Conservation (phyloP, 1,140 invertebrate genomes). For the Rhynchophorus ferrugineus region DNA sequence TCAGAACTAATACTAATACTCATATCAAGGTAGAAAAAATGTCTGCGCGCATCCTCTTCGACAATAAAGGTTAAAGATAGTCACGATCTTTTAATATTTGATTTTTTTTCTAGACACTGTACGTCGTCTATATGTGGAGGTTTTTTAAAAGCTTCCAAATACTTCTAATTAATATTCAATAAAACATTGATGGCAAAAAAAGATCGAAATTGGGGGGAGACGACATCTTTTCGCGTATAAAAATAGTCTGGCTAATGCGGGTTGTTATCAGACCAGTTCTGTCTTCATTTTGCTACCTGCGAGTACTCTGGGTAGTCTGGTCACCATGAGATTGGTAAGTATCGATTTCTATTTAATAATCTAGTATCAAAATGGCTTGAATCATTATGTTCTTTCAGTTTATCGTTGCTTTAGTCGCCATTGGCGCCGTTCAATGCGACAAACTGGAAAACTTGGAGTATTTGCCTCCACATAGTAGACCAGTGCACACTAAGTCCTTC, state of each 20-base stretch:
- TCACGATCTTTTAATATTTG: neutral
- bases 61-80: neutral
- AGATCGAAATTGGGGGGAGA: neutral
- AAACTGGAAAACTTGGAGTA: slow-evolving; percentile 17
- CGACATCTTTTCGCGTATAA: neutral
- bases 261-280: no score
- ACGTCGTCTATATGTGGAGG: neutral
- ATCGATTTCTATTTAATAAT: no score
- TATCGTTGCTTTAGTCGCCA: neutral
- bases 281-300: no score
- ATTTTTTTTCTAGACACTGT: neutral
- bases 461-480: slow-evolving; percentile 8
- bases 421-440: slow-evolving; percentile 11
- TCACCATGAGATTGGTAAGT: no score
- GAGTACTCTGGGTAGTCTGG: no score
- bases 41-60: neutral
- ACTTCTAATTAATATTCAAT: neutral
- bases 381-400: slow-evolving; percentile 13
- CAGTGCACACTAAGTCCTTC: neutral
- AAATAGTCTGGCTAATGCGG: no score
- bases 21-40: no score
- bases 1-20: no score
- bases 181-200: neutral
- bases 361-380: no score
- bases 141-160: neutral